A percentile compares a stretch with the other conserved stretches of the same genome.
Conservation (phyloP, 30 jellyfish, hydroid and myxozoan species). For the Pelagia noctiluca region DNA sequence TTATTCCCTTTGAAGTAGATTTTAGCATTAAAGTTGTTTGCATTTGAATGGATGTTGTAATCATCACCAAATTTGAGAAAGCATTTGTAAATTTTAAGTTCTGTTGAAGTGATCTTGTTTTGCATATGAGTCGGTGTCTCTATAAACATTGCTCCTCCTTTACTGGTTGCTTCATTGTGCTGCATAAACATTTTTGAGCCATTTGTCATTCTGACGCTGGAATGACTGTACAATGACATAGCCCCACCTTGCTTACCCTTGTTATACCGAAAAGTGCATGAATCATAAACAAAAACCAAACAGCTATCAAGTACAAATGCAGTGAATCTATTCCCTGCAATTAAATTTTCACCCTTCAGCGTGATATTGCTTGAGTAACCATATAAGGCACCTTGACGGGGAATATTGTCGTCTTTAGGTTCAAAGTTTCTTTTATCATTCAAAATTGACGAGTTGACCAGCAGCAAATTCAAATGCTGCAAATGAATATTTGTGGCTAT, state of each 20-base stretch:
- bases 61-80: slow-evolving; percentile 48
- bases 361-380: slow-evolving; percentile 24
- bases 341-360: neutral
- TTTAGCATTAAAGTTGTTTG: slow-evolving; percentile 44
- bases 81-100: slow-evolving; percentile 62
- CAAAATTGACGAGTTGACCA: slow-evolving; percentile 8
- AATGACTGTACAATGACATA: slow-evolving; percentile 67
- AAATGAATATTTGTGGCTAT: slow-evolving; percentile 37
- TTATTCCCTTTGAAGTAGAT: slow-evolving; percentile 56
- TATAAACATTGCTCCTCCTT: slow-evolving; percentile 82
- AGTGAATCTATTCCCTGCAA: slow-evolving; percentile 41
- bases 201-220: slow-evolving; percentile 43
- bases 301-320: slow-evolving; percentile 69
- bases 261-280: slow-evolving; percentile 28
- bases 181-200: slow-evolving; percentile 35
- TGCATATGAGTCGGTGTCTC: slow-evolving; percentile 52
- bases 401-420: slow-evolving; percentile 12
- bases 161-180: slow-evolving; percentile 59
- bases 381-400: slow-evolving; percentile 79
- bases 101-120: slow-evolving; percentile 43
- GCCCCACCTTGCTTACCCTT: slow-evolving; percentile 84
- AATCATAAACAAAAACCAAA: slow-evolving; percentile 12
- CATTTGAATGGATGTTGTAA: slow-evolving; percentile 9
- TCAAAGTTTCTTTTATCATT: neutral
- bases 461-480: slow-evolving; percentile 33